phyloP scores from a whole-genome alignment of 2,113 vertebrate species.

The Uropsilus gracilis region DNA sequence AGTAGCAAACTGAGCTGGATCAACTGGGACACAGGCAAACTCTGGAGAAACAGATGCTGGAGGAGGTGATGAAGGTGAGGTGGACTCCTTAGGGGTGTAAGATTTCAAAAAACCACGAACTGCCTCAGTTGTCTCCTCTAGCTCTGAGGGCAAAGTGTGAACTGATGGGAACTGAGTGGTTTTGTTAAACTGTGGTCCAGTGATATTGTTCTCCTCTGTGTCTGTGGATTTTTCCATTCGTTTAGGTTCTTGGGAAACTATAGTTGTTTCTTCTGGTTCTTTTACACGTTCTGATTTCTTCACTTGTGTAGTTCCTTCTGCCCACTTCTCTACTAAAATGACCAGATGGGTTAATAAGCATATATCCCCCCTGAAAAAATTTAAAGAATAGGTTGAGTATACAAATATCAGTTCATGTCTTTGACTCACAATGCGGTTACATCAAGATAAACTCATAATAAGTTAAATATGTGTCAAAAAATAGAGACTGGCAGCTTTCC shows the following conservation, averaged over 20 bases:
- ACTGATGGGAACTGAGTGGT: conserved; percentile 72
- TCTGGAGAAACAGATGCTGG: conserved; percentile 44
- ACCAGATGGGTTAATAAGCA: conserved; percentile 21
- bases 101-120: conserved; percentile 12
- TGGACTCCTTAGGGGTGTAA: conserved; percentile 30
- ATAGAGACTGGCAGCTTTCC: background rate
- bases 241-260: conserved; percentile 48
- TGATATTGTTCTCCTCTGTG: conserved; percentile 77
- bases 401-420: background rate
- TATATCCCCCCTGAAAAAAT: background rate
- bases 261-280: background rate
- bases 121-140: background rate
- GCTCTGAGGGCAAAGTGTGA: background rate
- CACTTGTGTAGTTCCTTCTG: conserved; percentile 53
- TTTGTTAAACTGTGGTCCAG: conserved; percentile 48
- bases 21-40: conserved; percentile 76
- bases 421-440: background rate
- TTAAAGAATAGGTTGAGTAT: background rate
- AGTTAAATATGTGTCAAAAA: background rate
- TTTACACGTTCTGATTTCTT: conserved; percentile 66
- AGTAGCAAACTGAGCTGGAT: conserved; percentile 80
- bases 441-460: background rate
- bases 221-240: conserved; percentile 77
- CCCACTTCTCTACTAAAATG: conserved; percentile 78
- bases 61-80: background rate